Base-by-base conservation (phyloP, 2,888 invertebrate species). In the Ligdia adustata region DNA sequence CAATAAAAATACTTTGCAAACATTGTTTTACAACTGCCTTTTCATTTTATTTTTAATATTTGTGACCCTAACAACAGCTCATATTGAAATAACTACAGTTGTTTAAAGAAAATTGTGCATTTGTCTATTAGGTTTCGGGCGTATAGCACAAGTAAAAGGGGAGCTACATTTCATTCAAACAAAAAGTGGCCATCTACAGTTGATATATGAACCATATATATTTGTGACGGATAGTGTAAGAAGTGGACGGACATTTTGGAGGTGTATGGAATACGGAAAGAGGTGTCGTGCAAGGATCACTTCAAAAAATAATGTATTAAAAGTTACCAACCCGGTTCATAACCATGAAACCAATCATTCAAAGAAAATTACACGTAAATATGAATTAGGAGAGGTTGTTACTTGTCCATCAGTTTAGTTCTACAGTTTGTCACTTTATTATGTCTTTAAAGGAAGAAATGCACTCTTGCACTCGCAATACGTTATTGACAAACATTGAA, bases 181-280 rank as follows among this genome's bases (percentile, higher is more conserved):
- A 18, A 89, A 88, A 77, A 89, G 90, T 60, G 90, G 90, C 4
- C 90, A 89, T 51, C 73, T 90, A 1, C 90, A 90, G 54, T 66
- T 90, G 57, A 90, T 90, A 48, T 79, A 90, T 53, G 90, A 90
- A 60, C 85, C 88, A 0, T 90, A 89, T 52, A 90, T 90, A 52
- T 90, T 89, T 62, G 90, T 90, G 56, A 89, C 90, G 37, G 90
- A 90, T 69, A 87, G 90, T 69, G 89, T 90, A 37, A 78, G 90
- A 4, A 89, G 90, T 60, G 90, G 90, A 4, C 73, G 90, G 32
- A 90, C 90, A 3, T 89, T 90, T 60, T 91, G 91, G 91, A 72
- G 89, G 31, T 91, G 91, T 59, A 87, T 89, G 86, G 90, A 90
- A 52, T 90, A 90, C 50, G 85, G 88, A 9, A 88, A 83, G 59